Evolutionary conservation across 1,140 invertebrate species (phyloP), one percentile per base, ranked within the genome.

Genomic region (Octopus bimaculoides): DNA sequence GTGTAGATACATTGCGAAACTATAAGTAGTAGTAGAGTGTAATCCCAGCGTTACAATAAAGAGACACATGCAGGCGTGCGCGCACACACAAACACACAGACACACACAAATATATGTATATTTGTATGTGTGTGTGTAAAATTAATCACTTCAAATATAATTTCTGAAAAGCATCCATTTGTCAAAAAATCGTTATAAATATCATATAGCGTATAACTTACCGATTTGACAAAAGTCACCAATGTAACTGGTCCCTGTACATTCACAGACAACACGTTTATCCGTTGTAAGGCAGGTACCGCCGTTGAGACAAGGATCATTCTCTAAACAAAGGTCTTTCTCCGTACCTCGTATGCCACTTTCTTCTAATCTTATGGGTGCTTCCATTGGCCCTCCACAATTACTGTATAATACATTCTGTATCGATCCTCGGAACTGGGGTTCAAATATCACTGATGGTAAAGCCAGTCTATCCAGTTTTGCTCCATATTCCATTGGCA

Each of bases 281-380:
- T 98, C 96, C 7, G 96, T 97, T 79, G 95, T 96, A 90, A 98
- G 96, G 91, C 97, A 98, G 83, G 96, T 95, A 52, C 96, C 97
- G 26, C 94, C 95, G 87, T 98, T 95, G 89, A 96, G 94, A 91
- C 97, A 98, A 1, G 96, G 96, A 90, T 97, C 95, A 73, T 94
- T 93, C 4, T 94, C 92, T 87, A 96, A 94, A 88, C 96, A 97
- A 7, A 94, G 94, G 87, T 96, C 95, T 20, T 93, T 92, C 20
- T 87, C 82, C 84, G 93, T 93, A 9, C 90, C 90, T 41, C 92
- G 89, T 75, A 94, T 90, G 81, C 93, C 93, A 20, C 77, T 54
- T 41, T 75, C 83, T 53, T 84, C 84, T 17, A 86, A 66, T 77
- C 86, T 82, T 54, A 80, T 78, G 20, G 85, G 86, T 66, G 82